These are phyloP conservation scores for Oceanites oceanicus DNA, from an alignment of 2,113 vertebrate species.

Conservation along the genomic window DNA sequence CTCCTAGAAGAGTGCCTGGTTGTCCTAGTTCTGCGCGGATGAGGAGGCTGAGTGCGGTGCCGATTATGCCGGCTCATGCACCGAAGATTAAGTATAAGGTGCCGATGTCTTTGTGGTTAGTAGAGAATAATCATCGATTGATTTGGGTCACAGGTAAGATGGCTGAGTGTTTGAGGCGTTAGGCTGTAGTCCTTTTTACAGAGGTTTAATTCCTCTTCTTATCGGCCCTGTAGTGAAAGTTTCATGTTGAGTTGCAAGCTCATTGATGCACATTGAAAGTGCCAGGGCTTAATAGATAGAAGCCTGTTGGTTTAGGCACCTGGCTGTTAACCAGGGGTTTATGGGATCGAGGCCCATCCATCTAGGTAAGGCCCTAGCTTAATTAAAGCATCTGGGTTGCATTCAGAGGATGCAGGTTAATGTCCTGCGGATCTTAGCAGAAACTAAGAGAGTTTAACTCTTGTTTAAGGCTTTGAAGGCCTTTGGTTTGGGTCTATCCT, in stretches of 20 bases:
- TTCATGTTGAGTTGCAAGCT: not conserved
- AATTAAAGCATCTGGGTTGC: not conserved
- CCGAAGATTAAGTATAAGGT: not conserved
- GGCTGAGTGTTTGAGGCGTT: not conserved
- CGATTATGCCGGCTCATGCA: rapidly evolving
- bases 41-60: not conserved
- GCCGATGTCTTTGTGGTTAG: not conserved
- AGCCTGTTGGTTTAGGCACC: not conserved
- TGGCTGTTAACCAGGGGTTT: not conserved
- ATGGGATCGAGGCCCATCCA: not conserved
- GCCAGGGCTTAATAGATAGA: rapidly evolving
- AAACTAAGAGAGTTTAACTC: not conserved
- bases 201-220: not conserved
- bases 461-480: not conserved
- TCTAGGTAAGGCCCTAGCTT: not conserved
- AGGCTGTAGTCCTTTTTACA: not conserved
- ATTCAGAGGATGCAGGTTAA: not conserved
- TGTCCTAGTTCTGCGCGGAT: not conserved
- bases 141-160: not conserved
- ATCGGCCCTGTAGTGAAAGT: not conserved
- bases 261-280: rapidly evolving
- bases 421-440: not conserved
- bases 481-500: not conserved
- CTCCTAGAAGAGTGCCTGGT: not conserved
- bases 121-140: not conserved